A percentile compares a stretch with the other conserved stretches of the same genome.
These are phyloP conservation scores for Hemaris fuciformis DNA, from an alignment of 2,888 invertebrate species.

Conservation along the genomic window DNA sequence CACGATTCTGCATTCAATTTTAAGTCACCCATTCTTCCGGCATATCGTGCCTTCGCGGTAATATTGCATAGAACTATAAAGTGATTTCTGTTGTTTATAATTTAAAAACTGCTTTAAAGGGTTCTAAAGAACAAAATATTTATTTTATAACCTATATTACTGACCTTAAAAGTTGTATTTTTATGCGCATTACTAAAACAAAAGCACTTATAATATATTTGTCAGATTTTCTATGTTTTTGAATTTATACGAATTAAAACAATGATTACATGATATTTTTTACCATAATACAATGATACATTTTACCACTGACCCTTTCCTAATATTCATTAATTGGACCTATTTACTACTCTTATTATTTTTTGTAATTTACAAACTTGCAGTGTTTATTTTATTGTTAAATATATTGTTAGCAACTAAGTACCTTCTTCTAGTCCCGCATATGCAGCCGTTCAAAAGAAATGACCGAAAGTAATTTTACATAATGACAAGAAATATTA, in stretches of 20 bases:
- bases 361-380: not conserved
- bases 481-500: not conserved
- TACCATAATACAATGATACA: too few species aligned
- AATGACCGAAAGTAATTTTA: not conserved
- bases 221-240: too few species aligned
- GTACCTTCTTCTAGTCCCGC: not conserved
- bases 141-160: not conserved
- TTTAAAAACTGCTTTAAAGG: not conserved
- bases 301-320: too few species aligned
- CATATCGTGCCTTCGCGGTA: not conserved
- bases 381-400: not conserved
- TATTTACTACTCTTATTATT: too few species aligned
- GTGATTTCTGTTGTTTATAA: not conserved
- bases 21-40: constrained; percentile 8
- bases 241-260: too few species aligned
- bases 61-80: not conserved
- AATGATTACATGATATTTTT: too few species aligned
- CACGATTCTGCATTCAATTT: constrained; percentile 47
- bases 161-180: too few species aligned
- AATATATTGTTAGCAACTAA: not conserved
- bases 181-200: too few species aligned
- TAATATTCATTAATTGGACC: too few species aligned
- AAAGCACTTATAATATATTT: too few species aligned
- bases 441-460: not conserved
- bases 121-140: too few species aligned